phyloP scores from a whole-genome alignment of 2,113 vertebrate genomes.

The Anas platyrhynchos region DNA sequence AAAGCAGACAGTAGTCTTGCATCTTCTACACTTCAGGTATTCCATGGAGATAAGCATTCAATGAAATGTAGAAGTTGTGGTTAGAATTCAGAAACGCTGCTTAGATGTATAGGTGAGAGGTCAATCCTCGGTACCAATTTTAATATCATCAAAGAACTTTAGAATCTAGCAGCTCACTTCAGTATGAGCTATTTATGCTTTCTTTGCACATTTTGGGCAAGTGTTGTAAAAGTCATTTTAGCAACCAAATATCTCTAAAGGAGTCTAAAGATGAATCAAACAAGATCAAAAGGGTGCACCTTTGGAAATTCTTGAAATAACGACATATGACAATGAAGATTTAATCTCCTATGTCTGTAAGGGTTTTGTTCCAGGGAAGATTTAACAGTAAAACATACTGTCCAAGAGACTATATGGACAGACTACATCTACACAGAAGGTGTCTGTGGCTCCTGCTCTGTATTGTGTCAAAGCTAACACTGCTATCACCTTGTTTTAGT shows the following conservation, averaged over 20 bases:
- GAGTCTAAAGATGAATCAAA: background rate
- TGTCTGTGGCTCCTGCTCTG: background rate
- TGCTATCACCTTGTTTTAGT: background rate
- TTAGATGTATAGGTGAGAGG: slow-evolving; percentile 39
- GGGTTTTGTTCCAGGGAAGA: background rate
- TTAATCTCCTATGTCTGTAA: background rate
- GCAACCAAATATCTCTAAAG: background rate
- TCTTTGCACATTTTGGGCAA: background rate
- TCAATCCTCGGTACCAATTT: background rate
- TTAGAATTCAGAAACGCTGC: slow-evolving; percentile 25
- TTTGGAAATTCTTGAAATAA: background rate
- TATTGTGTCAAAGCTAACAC: background rate
- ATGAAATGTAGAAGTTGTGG: slow-evolving; percentile 6
- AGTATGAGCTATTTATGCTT: background rate
- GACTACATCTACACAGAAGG: background rate
- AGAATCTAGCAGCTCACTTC: background rate
- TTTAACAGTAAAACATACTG: background rate
- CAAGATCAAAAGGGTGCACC: background rate
- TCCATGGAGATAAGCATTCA: slow-evolving; percentile 7
- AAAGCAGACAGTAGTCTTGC: slow-evolving; percentile 34
- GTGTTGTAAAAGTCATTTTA: background rate
- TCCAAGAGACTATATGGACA: background rate
- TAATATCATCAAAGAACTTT: slow-evolving; percentile 47
- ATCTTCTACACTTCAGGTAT: slow-evolving; percentile 32
- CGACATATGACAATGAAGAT: background rate